phyloP scores from a whole-genome alignment of 2,888 invertebrate genomes.

The Hoplodrina blanda region DNA sequence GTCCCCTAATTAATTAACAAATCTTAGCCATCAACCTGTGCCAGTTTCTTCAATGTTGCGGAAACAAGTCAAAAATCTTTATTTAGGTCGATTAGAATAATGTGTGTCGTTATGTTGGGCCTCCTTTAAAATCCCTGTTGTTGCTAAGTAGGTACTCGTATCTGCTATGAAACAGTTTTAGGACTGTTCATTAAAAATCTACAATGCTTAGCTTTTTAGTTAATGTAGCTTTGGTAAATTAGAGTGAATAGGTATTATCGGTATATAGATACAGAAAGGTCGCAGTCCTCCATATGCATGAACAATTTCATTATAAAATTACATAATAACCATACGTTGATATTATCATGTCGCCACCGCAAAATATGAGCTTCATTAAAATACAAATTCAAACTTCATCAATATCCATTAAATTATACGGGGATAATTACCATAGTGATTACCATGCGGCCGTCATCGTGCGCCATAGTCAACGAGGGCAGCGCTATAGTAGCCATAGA shows the following conservation, averaged over 20 bases:
- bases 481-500: conserved; percentile 43
- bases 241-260: neutral
- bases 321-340: conserved; percentile 34
- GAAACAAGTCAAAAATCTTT: conserved; percentile 61
- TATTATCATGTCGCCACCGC: conserved; percentile 32
- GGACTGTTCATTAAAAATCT: neutral
- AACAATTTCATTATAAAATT: conserved; percentile 33
- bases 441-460: conserved; percentile 53
- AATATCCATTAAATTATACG: conserved; percentile 64
- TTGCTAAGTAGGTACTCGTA: no score
- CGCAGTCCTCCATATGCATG: neutral
- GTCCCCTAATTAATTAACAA: conserved; percentile 85
- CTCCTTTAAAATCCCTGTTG: conserved; percentile 21
- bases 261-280: neutral
- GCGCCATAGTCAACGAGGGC: conserved; percentile 42
- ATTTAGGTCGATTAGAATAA: conserved; percentile 66
- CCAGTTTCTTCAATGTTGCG: conserved; percentile 75
- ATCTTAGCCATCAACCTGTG: conserved; percentile 82
- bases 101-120: conserved; percentile 47
- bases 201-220: neutral
- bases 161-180: neutral
- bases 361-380: conserved; percentile 61
- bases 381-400: conserved; percentile 63
- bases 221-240: neutral
- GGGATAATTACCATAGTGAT: conserved; percentile 66